Percentiles rank a stretch among this genome's conserved stretches.
phyloP scores from a whole-genome alignment of 2,888 invertebrate genomes.

The Digitonthophagus gazella region DNA sequence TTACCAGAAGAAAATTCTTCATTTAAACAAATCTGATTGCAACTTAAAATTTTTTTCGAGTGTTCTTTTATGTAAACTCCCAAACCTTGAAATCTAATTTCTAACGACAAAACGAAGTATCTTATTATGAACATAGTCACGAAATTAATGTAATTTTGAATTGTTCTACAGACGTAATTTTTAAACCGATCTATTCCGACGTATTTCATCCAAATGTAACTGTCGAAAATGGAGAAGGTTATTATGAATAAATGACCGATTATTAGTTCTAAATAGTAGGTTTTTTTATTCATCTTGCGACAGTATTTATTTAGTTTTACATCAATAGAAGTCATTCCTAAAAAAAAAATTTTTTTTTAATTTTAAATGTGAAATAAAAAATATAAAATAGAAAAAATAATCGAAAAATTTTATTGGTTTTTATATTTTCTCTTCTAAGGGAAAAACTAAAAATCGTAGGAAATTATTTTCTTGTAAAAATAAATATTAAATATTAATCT shows the following conservation, averaged over 20 bases:
- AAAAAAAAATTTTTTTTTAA: neutral
- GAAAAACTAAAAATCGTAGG: no score
- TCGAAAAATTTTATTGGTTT: no score
- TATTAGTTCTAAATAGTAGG: slow-evolving; percentile 15
- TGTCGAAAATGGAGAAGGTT: slow-evolving; percentile 7
- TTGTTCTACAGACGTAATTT: neutral
- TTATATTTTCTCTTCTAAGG: no score
- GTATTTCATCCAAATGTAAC: neutral
- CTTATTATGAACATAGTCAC: slow-evolving; percentile 10
- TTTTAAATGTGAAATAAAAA: no score
- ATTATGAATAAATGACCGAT: slow-evolving; percentile 17
- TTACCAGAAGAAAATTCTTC: neutral
- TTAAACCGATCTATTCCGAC: slow-evolving; percentile 1
- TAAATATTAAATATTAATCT: no score
- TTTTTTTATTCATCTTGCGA: neutral
- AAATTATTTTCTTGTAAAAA: no score
- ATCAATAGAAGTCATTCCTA: neutral
- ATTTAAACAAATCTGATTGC: neutral
- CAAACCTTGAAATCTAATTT: slow-evolving; percentile 3
- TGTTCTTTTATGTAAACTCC: neutral
- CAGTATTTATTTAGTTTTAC: neutral
- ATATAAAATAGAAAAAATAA: no score
- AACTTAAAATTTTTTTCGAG: neutral
- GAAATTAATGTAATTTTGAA: slow-evolving; percentile 13
- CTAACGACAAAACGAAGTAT: slow-evolving; percentile 2